Percentiles rank a stretch among this genome's conserved stretches.
phyloP scores from a whole-genome alignment of 2,888 invertebrate genomes.

The Eristalis pertinax region DNA sequence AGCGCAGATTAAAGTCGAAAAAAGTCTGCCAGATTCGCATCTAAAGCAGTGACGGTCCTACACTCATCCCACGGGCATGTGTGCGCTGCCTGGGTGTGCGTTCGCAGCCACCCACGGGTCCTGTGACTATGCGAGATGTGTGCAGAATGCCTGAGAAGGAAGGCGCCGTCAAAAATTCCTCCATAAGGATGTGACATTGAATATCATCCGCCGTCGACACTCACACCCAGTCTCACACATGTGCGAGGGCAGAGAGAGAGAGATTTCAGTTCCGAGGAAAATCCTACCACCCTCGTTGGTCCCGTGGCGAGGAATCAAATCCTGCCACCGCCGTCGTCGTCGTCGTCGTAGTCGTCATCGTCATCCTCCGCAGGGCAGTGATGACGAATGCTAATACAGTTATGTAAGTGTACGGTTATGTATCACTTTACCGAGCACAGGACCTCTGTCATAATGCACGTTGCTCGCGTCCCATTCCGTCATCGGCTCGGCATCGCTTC shows the following conservation, averaged over 20 bases:
- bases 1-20: background rate
- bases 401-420: conserved; percentile 42
- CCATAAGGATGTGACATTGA: conserved; percentile 11
- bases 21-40: background rate
- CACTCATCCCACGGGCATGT: background rate
- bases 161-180: conserved; percentile 45
- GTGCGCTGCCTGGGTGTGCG: background rate
- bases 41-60: background rate
- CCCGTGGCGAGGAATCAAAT: background rate
- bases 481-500: background rate
- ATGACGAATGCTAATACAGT: conserved; percentile 43
- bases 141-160: background rate
- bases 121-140: background rate
- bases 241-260: background rate
- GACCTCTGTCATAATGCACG: conserved; percentile 23
- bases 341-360: background rate
- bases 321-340: background rate
- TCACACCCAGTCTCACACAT: too few relatives aligned
- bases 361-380: conserved; percentile 12
- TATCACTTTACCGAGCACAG: conserved; percentile 45
- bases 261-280: background rate
- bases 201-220: background rate
- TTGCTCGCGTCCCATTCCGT: conserved; percentile 12
- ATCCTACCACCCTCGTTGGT: background rate
- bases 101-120: background rate